These are phyloP conservation scores for Sebastes melanostomus DNA, from an alignment of 2,797 vertebrate species.

Conservation along the genomic window DNA sequence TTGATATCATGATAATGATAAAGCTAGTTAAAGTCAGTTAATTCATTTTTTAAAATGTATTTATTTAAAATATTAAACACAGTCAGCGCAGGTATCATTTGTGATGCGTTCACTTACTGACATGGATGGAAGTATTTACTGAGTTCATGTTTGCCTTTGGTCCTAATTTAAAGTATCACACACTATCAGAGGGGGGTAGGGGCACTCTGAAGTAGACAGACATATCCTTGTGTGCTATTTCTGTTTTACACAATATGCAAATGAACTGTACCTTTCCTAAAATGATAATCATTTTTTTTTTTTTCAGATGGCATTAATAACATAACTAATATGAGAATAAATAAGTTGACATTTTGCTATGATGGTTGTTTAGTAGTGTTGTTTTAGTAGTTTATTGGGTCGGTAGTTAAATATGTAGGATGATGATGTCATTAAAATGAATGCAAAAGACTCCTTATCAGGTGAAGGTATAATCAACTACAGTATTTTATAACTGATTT, in stretches of 20 bases:
- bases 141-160: too few species aligned
- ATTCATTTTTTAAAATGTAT: too few species aligned
- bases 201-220: too few species aligned
- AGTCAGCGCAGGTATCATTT: too few species aligned
- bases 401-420: not conserved
- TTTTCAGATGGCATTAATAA: not conserved
- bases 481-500: not conserved
- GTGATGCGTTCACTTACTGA: too few species aligned
- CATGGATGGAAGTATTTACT: too few species aligned
- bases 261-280: accelerated
- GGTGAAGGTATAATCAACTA: not conserved
- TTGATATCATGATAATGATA: not conserved
- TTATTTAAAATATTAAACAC: too few species aligned
- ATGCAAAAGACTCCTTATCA: not conserved
- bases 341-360: not conserved
- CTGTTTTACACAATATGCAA: too few species aligned
- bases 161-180: too few species aligned
- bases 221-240: too few species aligned
- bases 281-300: not conserved
- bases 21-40: not conserved
- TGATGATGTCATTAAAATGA: not conserved
- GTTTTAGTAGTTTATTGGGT: not conserved
- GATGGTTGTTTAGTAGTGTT: not conserved
- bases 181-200: too few species aligned
- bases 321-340: not conserved